These are phyloP conservation scores for Melanotaenia parkinsoni DNA, from an alignment of 2,797 vertebrate species.

Conservation along the genomic window DNA sequence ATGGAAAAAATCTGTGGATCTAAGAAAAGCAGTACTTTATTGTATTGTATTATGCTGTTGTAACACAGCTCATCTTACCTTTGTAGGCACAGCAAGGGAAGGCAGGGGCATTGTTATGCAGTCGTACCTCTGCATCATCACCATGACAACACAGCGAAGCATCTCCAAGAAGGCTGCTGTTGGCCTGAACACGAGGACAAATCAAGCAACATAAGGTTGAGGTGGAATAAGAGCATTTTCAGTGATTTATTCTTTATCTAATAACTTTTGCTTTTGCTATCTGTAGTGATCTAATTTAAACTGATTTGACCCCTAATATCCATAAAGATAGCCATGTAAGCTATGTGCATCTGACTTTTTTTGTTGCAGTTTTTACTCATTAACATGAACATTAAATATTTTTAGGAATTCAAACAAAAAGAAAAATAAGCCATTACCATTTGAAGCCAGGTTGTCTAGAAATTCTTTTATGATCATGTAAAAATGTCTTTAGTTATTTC, in stretches of 20 bases:
- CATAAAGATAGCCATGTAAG: too few species aligned
- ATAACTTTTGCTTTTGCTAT: too few species aligned
- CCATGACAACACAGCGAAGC: constrained; percentile 82
- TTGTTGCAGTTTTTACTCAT: neutral
- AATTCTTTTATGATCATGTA: neutral
- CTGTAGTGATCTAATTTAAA: neutral
- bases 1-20: neutral
- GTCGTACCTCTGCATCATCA: constrained; percentile 72
- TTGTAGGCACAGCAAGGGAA: constrained; percentile 70
- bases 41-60: neutral
- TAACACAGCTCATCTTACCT: constrained; percentile 82
- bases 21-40: neutral
- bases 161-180: constrained; percentile 82
- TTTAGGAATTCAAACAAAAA: too few species aligned
- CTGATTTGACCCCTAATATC: too few species aligned
- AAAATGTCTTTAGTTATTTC: neutral
- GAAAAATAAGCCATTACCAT: too few species aligned
- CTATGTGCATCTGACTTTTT: too few species aligned
- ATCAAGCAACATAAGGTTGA: neutral
- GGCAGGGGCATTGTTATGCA: constrained; percentile 75
- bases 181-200: constrained; percentile 71
- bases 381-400: neutral
- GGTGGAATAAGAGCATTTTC: neutral
- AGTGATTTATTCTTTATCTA: neutral
- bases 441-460: neutral